Conservation (phyloP, 2,113 vertebrate genomes). For the Archilochus colubris region DNA sequence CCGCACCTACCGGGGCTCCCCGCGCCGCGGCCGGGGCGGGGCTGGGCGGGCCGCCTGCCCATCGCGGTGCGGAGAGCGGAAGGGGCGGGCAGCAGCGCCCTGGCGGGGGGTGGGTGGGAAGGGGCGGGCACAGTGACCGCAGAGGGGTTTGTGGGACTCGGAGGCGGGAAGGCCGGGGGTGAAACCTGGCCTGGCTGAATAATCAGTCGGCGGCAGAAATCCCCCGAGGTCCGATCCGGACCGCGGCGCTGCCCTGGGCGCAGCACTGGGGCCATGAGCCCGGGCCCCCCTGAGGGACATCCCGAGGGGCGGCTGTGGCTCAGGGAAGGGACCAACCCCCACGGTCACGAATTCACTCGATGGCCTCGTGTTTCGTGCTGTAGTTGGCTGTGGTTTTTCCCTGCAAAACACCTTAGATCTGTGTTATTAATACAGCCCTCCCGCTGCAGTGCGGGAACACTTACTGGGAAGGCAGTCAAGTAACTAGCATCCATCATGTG, state of each 20-base stretch:
- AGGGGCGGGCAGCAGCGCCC: background rate
- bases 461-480: background rate
- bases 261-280: background rate
- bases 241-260: no score
- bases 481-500: fast-evolving
- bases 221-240: fast-evolving
- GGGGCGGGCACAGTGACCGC: no score
- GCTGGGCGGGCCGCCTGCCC: background rate
- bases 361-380: background rate
- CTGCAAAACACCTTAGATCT: background rate
- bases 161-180: no score
- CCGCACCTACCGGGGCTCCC: background rate
- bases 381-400: background rate
- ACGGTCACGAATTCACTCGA: fast-evolving
- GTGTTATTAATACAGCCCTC: background rate
- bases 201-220: fast-evolving
- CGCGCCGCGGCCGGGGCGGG: background rate
- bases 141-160: no score
- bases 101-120: no score
- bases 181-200: fast-evolving
- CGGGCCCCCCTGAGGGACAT: fast-evolving
- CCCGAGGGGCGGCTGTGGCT: background rate
- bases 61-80: background rate
- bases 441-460: background rate
- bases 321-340: background rate